A percentile compares a stretch with the other conserved stretches of the same genome.
Evolutionary conservation across 2,113 vertebrate species (phyloP).

Genomic region (Odocoileus hemionus): DNA sequence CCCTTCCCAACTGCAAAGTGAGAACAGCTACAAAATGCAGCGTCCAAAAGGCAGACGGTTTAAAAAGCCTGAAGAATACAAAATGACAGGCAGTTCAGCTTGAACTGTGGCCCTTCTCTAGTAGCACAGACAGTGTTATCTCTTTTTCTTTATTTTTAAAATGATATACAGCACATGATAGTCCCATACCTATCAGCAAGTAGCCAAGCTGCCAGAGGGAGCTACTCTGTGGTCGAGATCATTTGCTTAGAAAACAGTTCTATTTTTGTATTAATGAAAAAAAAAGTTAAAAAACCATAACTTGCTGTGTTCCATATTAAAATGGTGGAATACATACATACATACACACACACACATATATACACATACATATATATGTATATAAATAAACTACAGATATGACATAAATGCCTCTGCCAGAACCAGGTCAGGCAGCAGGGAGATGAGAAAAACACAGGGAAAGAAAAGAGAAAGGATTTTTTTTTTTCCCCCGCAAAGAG

Average conservation of each 20-base stretch:
- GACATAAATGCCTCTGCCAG: not conserved
- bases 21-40: not conserved
- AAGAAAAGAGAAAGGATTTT: not conserved
- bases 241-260: not conserved
- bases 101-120: not conserved
- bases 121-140: rapidly evolving
- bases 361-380: not conserved
- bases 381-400: not conserved
- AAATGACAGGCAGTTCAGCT: not conserved
- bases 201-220: not conserved
- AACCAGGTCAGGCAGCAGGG: not conserved
- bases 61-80: not conserved
- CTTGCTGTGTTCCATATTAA: not conserved
- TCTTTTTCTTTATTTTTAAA: not conserved
- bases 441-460: not conserved
- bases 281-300: not conserved
- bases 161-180: not conserved
- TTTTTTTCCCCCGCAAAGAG: not conserved
- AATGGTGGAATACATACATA: not conserved
- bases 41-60: not conserved
- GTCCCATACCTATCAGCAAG: not conserved
- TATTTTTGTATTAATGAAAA: not conserved
- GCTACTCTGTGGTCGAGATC: not conserved
- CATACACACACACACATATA: not conserved
- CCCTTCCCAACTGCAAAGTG: not conserved